Base-by-base conservation (phyloP, 1,140 invertebrate species). In the Mycetomoellerius zeteki region DNA sequence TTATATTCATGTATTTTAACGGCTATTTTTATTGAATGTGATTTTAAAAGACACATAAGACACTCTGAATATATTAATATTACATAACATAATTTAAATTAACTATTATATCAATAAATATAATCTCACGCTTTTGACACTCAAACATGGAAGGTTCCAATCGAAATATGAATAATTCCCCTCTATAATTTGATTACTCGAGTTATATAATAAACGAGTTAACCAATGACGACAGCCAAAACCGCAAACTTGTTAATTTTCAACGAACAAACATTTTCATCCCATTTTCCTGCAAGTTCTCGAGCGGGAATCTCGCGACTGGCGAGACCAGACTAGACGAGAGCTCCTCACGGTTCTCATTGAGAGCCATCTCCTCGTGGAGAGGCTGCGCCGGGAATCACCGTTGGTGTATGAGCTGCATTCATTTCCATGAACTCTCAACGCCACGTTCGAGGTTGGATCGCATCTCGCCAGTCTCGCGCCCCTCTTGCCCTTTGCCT, bases 381-480 rank as follows among this genome's bases (percentile, higher is more conserved):
- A 77, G 73, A 58, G 56, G 56, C 8, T 16, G 12, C 16, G 47
- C 43, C 75, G 60, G 77, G 37, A 73, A 86, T 37, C 58, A 73
- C 43, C 54, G 67, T 19, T 67, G 50, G 65, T 73, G 72, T 76
- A 78, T 24, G 24, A 54, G 58, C 52, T 56, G 76, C 72, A 77
- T 89, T 87, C 72, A 72, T 85, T 80, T 89, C 64, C 72, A 71
- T 77, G 78, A 89, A 89, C 71, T 87, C 77, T 87, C 76, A 50
- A 86, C 62, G 37, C 62, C 21, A 37, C 52, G 62, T 82, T 77
- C 85, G 60, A 81, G 69, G 43, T 75, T 88, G 58, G 27, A 71
- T 85, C 69, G 71, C 75, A 62, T 76, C 58, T 85, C 71, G 65
- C 43, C 37, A 43, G 64, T 54, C 54, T n/a, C 54, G 54, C 54